Evolutionary conservation across 2,888 invertebrate genomes (phyloP), one percentile per base, ranked within the genome.

Genomic region (Sericinus montela): DNA sequence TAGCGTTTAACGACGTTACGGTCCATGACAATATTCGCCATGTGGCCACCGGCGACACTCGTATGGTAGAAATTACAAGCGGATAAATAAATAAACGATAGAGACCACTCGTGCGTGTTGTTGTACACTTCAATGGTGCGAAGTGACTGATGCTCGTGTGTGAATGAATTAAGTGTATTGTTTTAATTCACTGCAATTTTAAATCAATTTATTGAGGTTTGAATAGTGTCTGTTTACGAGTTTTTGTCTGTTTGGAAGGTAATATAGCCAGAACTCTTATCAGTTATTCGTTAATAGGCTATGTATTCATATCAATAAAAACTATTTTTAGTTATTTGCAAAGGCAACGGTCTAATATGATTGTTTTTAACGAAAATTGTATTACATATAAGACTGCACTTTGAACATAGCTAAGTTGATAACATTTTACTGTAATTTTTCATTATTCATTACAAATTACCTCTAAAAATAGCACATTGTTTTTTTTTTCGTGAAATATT

Each of bases 1-100:
- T 58, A 51, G 57, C 57, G 58, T 55, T 56, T 56, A 60, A 56
- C 58, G 56, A 56, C 57, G 57, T 53, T 53, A 57, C 58, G 51
- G 53, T 51, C 53, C 53, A 65, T 75, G 76, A 76, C 82, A 82
- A 81, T 81, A 81, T 82, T 82, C 75, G 82, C 83, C 70, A 81
- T 75, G 77, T 74, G 69, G 67, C 62, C 63, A 68, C 60, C 63
- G 63, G 61, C 62, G 60, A 53, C 63, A 60, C 66, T 62, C 64
- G 65, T 53, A 39, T 55, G 37, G 7, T 34, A 30, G 29, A 30
- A 15, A 25, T 19, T 44, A 39, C 40, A 41, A 41, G 37, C 40
- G 23, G 16, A 30, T 15, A 23, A 41, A 50, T 43, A 32, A 43
- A 38, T 35, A 25, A 28, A 48, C 19, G 48, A 43, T 32, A 43